Conservation (phyloP, 2,797 vertebrate species). For the Potorous gilbertii region DNA sequence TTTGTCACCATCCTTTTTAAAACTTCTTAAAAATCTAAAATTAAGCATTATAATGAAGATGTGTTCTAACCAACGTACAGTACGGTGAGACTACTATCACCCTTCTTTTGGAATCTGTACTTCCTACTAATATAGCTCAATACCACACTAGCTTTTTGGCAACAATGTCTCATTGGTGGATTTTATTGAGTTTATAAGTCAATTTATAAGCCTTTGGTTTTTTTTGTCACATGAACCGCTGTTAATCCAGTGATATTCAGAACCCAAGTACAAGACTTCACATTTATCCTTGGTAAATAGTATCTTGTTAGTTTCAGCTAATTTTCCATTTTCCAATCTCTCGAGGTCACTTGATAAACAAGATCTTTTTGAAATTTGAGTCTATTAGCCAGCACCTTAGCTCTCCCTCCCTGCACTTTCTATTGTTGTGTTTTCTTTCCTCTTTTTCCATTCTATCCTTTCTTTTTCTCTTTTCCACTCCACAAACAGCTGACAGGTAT, state of each 20-base stretch:
- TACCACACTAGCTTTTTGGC: not conserved
- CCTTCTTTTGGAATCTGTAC: not conserved
- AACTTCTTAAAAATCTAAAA: constrained; percentile 22
- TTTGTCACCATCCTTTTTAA: constrained; percentile 7
- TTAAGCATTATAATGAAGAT: not conserved
- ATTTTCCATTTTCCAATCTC: not conserved
- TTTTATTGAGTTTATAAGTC: not conserved
- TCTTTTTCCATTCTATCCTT: not conserved
- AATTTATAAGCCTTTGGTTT: not conserved
- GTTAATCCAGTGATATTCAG: constrained; percentile 21
- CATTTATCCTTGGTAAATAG: constrained; percentile 12
- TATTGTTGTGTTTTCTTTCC: not conserved
- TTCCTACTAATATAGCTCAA: not conserved
- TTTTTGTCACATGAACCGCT: not conserved
- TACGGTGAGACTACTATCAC: not conserved
- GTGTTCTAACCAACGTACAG: not conserved
- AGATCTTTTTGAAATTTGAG: constrained; percentile 7
- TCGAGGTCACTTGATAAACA: not conserved
- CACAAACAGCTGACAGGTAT: constrained; percentile 3
- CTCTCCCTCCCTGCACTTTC: not conserved
- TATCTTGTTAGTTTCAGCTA: constrained; percentile 23
- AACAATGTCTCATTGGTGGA: not conserved
- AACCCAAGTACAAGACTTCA: constrained; percentile 41
- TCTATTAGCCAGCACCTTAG: not conserved
- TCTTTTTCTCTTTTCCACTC: constrained; percentile 13